phyloP scores from a whole-genome alignment of 2,113 vertebrate genomes.

The Hypanus sabinus region DNA sequence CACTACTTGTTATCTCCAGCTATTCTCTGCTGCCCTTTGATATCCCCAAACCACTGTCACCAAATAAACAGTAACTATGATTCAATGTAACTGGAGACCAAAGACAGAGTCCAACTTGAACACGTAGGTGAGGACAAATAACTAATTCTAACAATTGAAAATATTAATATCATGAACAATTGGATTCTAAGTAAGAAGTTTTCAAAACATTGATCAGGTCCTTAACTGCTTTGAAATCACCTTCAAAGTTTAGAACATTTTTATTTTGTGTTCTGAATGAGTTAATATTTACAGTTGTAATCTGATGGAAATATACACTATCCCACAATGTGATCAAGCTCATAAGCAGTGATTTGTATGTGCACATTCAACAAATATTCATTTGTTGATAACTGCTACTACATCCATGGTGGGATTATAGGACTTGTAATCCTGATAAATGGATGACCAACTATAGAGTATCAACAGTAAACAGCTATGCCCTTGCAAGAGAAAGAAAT shows the following conservation, averaged over 20 bases:
- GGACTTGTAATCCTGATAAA: not conserved
- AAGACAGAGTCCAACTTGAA: no score
- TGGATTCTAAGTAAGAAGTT: not conserved
- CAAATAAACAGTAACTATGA: not conserved
- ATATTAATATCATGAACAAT: not conserved
- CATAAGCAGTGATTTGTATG: no score
- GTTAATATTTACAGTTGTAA: not conserved
- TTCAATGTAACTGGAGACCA: no score
- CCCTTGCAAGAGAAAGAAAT: not conserved
- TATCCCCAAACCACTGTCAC: not conserved
- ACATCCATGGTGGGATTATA: not conserved
- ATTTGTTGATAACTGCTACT: not conserved
- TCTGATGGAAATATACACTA: not conserved
- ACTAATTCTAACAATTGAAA: no score
- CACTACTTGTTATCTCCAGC: not conserved
- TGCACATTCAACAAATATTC: not conserved
- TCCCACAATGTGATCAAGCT: no score
- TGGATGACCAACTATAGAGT: not conserved
- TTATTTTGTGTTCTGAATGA: not conserved
- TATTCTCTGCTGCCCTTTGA: not conserved
- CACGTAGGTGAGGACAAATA: no score
- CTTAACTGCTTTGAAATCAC: not conserved
- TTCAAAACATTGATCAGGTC: not conserved
- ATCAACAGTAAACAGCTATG: not conserved
- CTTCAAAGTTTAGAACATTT: not conserved